These are phyloP conservation scores for Lasioglossum marginatum DNA, from an alignment of 2,888 invertebrate species.

Conservation along the genomic window DNA sequence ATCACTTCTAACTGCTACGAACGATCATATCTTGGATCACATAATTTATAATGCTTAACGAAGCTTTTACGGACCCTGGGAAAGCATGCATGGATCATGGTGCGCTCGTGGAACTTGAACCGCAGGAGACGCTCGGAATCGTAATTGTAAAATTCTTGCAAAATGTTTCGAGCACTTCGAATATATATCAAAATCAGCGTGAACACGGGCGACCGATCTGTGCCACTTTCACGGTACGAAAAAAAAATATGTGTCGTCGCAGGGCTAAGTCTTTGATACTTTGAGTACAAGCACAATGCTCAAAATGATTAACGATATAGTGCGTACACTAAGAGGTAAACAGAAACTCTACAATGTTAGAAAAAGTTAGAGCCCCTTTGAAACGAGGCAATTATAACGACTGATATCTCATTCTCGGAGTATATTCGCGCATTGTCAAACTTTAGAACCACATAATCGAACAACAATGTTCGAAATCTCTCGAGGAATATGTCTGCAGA, in stretches of 20 bases:
- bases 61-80: not conserved
- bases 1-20: not conserved
- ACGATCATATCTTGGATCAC: constrained; percentile 9
- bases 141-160: not conserved
- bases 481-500: not conserved
- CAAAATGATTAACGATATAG: not conserved
- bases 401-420: constrained; percentile 11
- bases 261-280: constrained; percentile 19
- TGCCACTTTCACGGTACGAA: not conserved
- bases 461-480: not conserved
- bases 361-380: not conserved
- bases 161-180: not conserved
- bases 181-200: not conserved
- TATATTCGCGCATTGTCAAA: not conserved
- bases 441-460: not conserved
- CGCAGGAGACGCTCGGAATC: not conserved
- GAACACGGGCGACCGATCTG: not conserved
- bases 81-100: not conserved
- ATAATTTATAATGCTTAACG: not conserved
- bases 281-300: constrained; percentile 15
- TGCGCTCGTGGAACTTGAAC: not conserved
- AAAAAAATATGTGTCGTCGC: not conserved
- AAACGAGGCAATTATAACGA: constrained; percentile 5
- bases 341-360: not conserved
- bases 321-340: not conserved